A percentile compares a stretch with the other conserved stretches of the same genome.
Conservation (phyloP, 2,797 vertebrate species). For the Muraenolepis orangiensis region DNA sequence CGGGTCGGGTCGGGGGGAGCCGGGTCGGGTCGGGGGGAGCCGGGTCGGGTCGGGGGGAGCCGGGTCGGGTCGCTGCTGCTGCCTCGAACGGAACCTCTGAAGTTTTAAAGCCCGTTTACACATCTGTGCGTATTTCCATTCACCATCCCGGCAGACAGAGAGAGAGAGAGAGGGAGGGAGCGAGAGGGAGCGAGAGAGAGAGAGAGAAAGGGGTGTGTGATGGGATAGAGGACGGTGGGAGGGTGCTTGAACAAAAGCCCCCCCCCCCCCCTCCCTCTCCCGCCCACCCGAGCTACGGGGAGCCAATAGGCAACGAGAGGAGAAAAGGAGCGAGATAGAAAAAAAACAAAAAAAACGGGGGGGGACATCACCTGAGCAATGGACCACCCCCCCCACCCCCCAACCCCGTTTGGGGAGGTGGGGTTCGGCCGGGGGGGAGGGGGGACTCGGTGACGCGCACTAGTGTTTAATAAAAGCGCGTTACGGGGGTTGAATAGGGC, state of each 20-base stretch:
- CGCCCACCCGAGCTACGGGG: conserved; percentile 40
- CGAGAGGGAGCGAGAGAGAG: conserved; percentile 44
- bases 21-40: too few relatives aligned
- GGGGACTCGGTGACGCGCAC: conserved; percentile 59
- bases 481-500: conserved; percentile 66
- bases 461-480: conserved; percentile 66
- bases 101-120: conserved; percentile 69
- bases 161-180: conserved; percentile 32
- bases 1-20: background rate
- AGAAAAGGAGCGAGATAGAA: conserved; percentile 9
- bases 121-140: conserved; percentile 75
- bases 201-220: background rate
- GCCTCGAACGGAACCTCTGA: conserved; percentile 53
- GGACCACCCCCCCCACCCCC: too few relatives aligned
- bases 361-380: conserved; percentile 12
- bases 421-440: conserved; percentile 3
- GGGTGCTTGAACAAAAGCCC: conserved; percentile 49
- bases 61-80: conserved; percentile 10
- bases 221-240: conserved; percentile 30
- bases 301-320: conserved; percentile 55
- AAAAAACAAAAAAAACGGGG: background rate
- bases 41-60: background rate
- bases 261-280: too few relatives aligned
- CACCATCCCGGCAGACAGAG: conserved; percentile 17
- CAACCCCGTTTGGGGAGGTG: background rate